Base-by-base conservation (phyloP, 2,797 vertebrate genomes). In the Cuniculus paca region DNA sequence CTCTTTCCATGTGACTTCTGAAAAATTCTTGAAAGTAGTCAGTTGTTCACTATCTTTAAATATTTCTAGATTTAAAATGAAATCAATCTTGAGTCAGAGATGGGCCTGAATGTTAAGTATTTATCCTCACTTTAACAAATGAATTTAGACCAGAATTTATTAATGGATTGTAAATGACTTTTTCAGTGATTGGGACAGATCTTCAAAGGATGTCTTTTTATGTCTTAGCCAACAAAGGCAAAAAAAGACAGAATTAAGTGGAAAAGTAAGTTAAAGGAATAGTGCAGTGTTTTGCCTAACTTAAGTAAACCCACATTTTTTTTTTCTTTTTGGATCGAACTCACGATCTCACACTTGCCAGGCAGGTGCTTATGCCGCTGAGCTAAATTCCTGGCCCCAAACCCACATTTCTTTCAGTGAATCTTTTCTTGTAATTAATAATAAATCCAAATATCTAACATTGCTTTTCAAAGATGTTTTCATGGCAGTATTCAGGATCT, bases 61-160 rank as follows among this genome's bases (percentile, higher is more conserved):
- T 94, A 87, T 61, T 94, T 95, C 88, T 80, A 90, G 42, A 75
- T 85, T 50, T 91, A 78, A 50, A 56, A 36, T 91, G 70, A 95
- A 91, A 79, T 80, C 48, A 68, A 68, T 77, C 77, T 36, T 61
- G 70, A 86, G 61, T 93, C 42, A 79, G 74, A 97, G 45, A 88
- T 88, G 80, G 36, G 28, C 63, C 88, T 84, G 58, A 93, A 94
- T 92, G 56, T 42, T 94, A 89, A 83, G 16, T 56, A 84, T 63
- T 58, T 83, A 54, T 68, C 14, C 63, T 83, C 22, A 80, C 81
- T 91, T 88, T 84, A 88, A 86, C 54, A 79, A 63, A 77, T 91
- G 75, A 60, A 52, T 91, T 98, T 92, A 95, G 91, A 81, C 20
- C 4, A 70, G 48, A 91, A 81, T 93, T 96, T 17, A 54, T 52